Percentiles rank a stretch among this genome's conserved stretches.
phyloP scores from a whole-genome alignment of 2,797 vertebrate species.

The Schizothorax lantsangensis region DNA sequence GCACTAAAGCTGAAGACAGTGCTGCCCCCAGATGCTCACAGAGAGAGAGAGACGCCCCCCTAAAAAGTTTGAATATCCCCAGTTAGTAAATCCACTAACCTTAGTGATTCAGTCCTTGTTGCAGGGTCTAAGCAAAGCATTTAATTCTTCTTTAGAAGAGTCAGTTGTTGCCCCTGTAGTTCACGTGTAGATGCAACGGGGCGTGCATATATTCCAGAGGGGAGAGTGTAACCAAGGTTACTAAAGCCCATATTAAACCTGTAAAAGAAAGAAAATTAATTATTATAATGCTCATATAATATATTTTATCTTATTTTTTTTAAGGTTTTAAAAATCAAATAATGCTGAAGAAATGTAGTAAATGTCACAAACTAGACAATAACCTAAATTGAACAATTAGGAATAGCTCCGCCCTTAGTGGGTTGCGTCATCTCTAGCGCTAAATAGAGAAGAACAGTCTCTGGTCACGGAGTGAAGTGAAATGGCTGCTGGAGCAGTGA shows the following conservation, averaged over 20 bases:
- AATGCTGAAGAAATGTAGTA: too few relatives aligned
- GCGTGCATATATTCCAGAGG: not conserved
- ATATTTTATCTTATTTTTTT: too few relatives aligned
- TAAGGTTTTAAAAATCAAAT: too few relatives aligned
- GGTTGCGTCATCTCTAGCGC: not conserved
- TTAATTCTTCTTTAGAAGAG: not conserved
- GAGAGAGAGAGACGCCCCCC: not conserved
- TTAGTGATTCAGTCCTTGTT: constrained; percentile 1
- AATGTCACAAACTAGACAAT: not conserved
- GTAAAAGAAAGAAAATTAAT: too few relatives aligned
- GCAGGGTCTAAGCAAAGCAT: not conserved
- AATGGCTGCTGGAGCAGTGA: not conserved
- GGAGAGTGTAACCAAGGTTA: not conserved
- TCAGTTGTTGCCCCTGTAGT: not conserved
- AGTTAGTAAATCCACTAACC: not conserved
- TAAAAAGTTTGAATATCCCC: not conserved
- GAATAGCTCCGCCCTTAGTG: not conserved
- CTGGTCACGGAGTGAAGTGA: not conserved
- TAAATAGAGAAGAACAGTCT: not conserved
- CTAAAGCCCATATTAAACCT: too few relatives aligned
- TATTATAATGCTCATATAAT: too few relatives aligned
- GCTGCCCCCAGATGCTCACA: too few relatives aligned
- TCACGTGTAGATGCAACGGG: not conserved
- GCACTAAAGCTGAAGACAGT: too few relatives aligned
- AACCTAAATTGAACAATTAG: not conserved